These are phyloP conservation scores for Clarias laeviceps DNA, from an alignment of 2,797 vertebrate species.

Conservation along the genomic window DNA sequence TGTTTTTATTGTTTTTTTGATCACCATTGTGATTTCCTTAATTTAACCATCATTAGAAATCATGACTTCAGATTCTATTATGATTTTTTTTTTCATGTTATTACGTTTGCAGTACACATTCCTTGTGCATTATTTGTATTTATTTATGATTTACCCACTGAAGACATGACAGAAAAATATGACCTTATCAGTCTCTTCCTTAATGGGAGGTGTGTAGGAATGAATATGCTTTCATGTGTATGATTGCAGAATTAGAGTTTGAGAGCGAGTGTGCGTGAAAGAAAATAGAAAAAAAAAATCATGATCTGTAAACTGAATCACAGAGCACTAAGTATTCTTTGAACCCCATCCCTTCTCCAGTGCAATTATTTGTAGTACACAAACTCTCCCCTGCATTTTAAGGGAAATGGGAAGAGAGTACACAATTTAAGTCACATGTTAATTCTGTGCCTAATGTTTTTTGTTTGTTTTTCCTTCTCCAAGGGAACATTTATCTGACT, in stretches of 20 bases:
- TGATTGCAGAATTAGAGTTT: conserved; percentile 82
- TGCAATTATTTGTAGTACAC: conserved; percentile 71
- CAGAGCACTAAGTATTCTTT: conserved; percentile 83
- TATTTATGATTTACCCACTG: conserved; percentile 96
- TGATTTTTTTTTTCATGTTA: conserved; percentile 61
- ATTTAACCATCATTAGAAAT: conserved; percentile 78
- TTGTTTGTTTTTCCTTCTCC: conserved; percentile 65
- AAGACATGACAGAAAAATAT: conserved; percentile 74
- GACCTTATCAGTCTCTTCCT: conserved; percentile 78
- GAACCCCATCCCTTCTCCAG: conserved; percentile 69
- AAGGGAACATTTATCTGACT: conserved; percentile 81
- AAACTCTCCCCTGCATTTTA: conserved; percentile 69
- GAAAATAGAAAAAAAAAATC: conserved; percentile 58
- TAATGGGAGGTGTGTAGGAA: conserved; percentile 83
- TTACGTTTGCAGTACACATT: conserved; percentile 97
- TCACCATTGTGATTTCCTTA: conserved; percentile 75
- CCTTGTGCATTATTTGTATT: conserved; percentile 94
- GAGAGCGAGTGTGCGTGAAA: conserved; percentile 81
- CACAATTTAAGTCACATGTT: conserved; percentile 77
- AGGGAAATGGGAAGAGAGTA: conserved; percentile 72
- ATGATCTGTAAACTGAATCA: conserved; percentile 80
- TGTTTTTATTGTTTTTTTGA: conserved; percentile 66
- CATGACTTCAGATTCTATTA: conserved; percentile 67
- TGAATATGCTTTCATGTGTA: conserved; percentile 80
- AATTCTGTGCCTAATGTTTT: conserved; percentile 76